A percentile compares a stretch with the other conserved stretches of the same genome.
These are phyloP conservation scores for Pungitius pungitius DNA, from an alignment of 2,113 vertebrate species.

Conservation along the genomic window DNA sequence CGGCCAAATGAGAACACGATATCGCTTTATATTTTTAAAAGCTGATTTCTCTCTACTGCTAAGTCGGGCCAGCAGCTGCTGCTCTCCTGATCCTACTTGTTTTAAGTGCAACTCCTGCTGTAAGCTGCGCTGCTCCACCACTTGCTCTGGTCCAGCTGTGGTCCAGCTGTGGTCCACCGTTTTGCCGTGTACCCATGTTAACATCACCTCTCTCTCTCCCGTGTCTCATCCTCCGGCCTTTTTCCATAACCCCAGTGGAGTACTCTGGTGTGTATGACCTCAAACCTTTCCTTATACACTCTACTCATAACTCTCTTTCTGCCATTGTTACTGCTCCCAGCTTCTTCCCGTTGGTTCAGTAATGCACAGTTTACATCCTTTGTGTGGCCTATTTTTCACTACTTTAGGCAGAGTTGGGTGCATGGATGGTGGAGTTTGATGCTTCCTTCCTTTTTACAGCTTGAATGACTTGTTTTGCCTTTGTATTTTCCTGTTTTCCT, in stretches of 20 bases:
- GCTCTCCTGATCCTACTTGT: background rate
- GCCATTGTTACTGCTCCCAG: constrained; percentile 40
- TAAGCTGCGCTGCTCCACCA: constrained; percentile 10
- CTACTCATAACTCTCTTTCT: constrained; percentile 39
- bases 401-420: constrained; percentile 30
- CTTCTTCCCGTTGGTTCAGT: constrained; percentile 29
- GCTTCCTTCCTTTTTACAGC: constrained; percentile 51
- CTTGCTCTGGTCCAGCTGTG: constrained; percentile 54
- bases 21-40: background rate
- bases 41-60: constrained; percentile 2
- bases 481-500: constrained; percentile 35
- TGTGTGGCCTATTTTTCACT: constrained; percentile 3
- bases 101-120: constrained; percentile 20
- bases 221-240: constrained; percentile 87
- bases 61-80: background rate
- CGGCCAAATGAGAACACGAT: background rate
- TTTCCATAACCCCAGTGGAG: constrained; percentile 94
- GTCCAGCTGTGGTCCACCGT: background rate
- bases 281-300: constrained; percentile 55
- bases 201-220: constrained; percentile 85
- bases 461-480: constrained; percentile 28
- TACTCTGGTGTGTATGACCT: constrained; percentile 99
- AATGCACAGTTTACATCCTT: constrained; percentile 4
- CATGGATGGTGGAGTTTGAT: constrained; percentile 49
- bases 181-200: constrained; percentile 65